Evolutionary conservation across 1,140 invertebrate species (phyloP), one percentile per base, ranked within the genome.

Genomic region (Papilio glaucus): DNA sequence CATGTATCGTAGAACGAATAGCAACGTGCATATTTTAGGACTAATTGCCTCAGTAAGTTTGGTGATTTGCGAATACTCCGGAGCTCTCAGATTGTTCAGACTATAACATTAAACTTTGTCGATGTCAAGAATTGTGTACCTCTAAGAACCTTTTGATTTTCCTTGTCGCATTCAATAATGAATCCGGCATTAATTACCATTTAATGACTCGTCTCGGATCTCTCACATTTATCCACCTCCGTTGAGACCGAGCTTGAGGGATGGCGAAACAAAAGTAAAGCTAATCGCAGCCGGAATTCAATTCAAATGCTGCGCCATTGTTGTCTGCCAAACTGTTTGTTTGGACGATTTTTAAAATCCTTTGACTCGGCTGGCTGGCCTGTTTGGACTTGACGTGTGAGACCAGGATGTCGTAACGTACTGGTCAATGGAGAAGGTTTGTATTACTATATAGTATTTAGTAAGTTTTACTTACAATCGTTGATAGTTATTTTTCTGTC

Each of bases 301-400:
- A 89, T 89, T 87, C 87, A 87, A 88, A 89, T 86, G 77, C 42
- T 24, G 77, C 79, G 79, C 84, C 78, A 89, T 89, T 89, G 87
- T 89, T 87, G 87, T 88, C 87, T 89, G 85, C 81, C 75, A 73
- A 73, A 71, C 72, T 71, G 73, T 85, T 85, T 84, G 80, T 85
- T 88, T 88, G 74, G 74, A 72, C 65, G 68, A 82, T 84, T 89
- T 89, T 85, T 87, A 80, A 80, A 79, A 9, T 53, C 18, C 49
- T 4, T 49, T 71, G 63, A 49, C 45, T 49, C 8, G 45, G 45
- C 45, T 21, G n/a, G n/a, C n/a, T n/a, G n/a, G n/a, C n/a, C n/a
- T n/a, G n/a, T n/a, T n/a, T 18, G 4, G 21, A 26, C 10, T 10
- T 57, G 49, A 57, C 21, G 18, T 10, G 49, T 57, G 18, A 57